phyloP scores from a whole-genome alignment of 2,797 vertebrate species.

The Allobates femoralis region DNA sequence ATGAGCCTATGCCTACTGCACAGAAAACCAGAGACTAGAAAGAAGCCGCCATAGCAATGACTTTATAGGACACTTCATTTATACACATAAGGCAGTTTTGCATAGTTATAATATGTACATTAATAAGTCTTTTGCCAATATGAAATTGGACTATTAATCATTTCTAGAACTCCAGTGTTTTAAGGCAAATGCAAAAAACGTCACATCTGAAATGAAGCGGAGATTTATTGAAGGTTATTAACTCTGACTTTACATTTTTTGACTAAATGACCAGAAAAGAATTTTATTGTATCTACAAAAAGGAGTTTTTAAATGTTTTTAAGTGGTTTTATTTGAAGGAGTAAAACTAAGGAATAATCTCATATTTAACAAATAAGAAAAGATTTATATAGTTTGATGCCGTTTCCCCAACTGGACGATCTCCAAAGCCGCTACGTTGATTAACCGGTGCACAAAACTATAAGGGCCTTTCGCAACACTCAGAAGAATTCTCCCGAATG shows the following conservation, averaged over 20 bases:
- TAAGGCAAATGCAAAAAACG: neutral
- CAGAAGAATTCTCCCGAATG: too few species aligned
- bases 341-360: neutral
- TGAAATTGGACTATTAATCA: slow-evolving; percentile 43
- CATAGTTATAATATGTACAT: slow-evolving; percentile 36
- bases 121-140: slow-evolving; percentile 28
- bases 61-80: slow-evolving; percentile 12
- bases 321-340: neutral
- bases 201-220: slow-evolving; percentile 30
- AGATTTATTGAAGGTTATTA: slow-evolving; percentile 40
- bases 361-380: neutral
- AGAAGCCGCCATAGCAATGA: neutral
- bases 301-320: neutral
- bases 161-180: neutral
- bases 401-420: neutral
- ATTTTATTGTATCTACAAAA: neutral
- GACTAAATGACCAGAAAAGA: neutral
- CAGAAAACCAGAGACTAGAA: neutral
- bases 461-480: too few species aligned
- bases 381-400: neutral
- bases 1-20: neutral
- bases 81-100: neutral
- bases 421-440: neutral
- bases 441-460: neutral
- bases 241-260: slow-evolving; percentile 21